Evolutionary conservation across 2,797 vertebrate species (phyloP).

Genomic region (Pipistrellus pipistrellus): DNA sequence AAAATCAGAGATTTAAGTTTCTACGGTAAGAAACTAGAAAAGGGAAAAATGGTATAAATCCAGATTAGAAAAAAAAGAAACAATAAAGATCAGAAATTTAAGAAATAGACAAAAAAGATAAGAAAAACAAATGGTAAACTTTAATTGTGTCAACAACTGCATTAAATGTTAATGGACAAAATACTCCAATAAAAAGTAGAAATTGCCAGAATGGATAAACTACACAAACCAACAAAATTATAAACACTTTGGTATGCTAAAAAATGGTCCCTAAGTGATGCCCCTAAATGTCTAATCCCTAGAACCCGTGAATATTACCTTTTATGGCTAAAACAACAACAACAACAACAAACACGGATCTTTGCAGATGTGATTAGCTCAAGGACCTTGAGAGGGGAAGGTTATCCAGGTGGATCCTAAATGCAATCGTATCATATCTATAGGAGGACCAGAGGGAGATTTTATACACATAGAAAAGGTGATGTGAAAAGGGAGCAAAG

Average conservation of each 20-base stretch:
- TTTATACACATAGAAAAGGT: neutral
- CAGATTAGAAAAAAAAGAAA: constrained; percentile 27
- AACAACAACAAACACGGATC: too few relatives aligned
- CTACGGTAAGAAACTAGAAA: neutral
- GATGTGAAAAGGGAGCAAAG: neutral
- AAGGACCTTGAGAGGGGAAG: neutral
- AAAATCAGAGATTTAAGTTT: constrained; percentile 23
- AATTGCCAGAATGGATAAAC: constrained; percentile 7
- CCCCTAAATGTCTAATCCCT: neutral
- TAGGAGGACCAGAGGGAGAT: neutral
- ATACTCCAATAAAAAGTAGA: constrained; percentile 30
- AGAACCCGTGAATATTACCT: neutral
- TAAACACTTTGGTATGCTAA: neutral
- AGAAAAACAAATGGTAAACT: neutral
- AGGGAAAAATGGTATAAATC: constrained; percentile 8
- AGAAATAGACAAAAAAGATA: neutral
- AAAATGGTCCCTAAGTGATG: neutral
- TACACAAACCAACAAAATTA: neutral
- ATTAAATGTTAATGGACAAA: constrained; percentile 30
- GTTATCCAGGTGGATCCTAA: neutral
- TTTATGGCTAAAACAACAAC: neutral
- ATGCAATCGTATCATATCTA: neutral
- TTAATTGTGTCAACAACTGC: neutral
- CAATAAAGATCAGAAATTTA: constrained; percentile 25
- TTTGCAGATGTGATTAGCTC: neutral